A percentile compares a stretch with the other conserved stretches of the same genome.
These are phyloP conservation scores for Varroa destructor DNA, from an alignment of 1,140 invertebrate species.

Conservation along the genomic window DNA sequence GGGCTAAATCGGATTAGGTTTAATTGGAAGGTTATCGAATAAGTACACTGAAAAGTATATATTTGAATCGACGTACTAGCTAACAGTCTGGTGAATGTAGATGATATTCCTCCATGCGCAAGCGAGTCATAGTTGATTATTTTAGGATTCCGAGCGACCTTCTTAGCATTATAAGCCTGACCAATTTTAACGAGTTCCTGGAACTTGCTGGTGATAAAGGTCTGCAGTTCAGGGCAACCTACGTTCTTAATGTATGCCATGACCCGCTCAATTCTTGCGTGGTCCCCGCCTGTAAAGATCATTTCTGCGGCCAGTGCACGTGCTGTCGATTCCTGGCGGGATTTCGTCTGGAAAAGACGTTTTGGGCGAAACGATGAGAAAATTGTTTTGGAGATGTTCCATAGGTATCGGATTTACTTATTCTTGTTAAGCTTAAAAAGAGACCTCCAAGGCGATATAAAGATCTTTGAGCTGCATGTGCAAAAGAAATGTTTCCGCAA, in stretches of 20 bases:
- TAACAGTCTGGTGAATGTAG: slow-evolving; percentile 14
- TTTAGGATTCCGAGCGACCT: slow-evolving; percentile 9
- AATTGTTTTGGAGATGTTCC: not conserved
- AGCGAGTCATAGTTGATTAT: slow-evolving; percentile 21
- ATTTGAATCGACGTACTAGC: not conserved
- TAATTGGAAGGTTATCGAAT: too few relatives aligned
- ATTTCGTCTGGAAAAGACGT: slow-evolving; percentile 44
- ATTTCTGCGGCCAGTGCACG: slow-evolving; percentile 58
- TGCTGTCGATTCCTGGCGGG: slow-evolving; percentile 54
- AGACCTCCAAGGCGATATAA: too few relatives aligned
- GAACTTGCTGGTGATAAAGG: slow-evolving; percentile 12
- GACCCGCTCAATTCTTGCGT: slow-evolving; percentile 29
- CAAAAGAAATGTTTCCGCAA: too few relatives aligned
- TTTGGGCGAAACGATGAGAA: slow-evolving; percentile 21
- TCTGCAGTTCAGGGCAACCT: slow-evolving; percentile 27
- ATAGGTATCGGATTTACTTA: slow-evolving; percentile 1
- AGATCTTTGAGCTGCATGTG: too few relatives aligned
- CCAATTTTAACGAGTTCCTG: slow-evolving; percentile 30
- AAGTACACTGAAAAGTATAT: too few relatives aligned
- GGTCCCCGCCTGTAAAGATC: slow-evolving; percentile 45
- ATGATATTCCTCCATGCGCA: slow-evolving; percentile 1
- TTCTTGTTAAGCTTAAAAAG: not conserved
- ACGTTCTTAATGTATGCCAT: slow-evolving; percentile 25
- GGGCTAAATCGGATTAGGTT: too few relatives aligned
- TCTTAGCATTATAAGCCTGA: slow-evolving; percentile 31